These are phyloP conservation scores for Pristis pectinata DNA, from an alignment of 2,797 vertebrate genomes.

Conservation along the genomic window DNA sequence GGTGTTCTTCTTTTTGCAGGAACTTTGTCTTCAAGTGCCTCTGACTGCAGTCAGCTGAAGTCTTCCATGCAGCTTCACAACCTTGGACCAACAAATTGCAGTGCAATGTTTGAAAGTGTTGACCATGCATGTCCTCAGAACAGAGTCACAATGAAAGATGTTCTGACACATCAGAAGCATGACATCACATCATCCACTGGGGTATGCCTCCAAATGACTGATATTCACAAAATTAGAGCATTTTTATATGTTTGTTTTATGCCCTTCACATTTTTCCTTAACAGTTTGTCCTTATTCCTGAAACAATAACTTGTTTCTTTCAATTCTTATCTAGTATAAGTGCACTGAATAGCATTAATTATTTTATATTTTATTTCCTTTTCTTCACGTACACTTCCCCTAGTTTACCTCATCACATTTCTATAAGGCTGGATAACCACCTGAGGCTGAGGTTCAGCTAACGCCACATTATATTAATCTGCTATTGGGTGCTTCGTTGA, in stretches of 20 bases:
- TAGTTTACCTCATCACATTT: no score
- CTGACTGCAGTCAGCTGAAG: conserved; percentile 35
- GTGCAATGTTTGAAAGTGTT: conserved; percentile 54
- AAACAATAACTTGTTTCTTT: background rate
- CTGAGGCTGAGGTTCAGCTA: background rate
- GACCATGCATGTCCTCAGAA: conserved; percentile 43
- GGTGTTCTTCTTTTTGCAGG: conserved; percentile 48
- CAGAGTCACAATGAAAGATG: conserved; percentile 47
- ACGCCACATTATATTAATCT: background rate
- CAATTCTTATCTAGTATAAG: background rate
- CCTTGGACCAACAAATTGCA: conserved; percentile 47
- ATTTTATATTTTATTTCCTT: background rate
- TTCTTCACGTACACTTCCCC: background rate
- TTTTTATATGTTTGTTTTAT: background rate
- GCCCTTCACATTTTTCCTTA: background rate
- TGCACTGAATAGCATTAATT: background rate
- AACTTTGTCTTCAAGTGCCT: background rate
- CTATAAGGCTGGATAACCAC: background rate
- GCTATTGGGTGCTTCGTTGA: background rate
- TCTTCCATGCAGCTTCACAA: conserved; percentile 31
- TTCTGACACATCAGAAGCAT: conserved; percentile 41
- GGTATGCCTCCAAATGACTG: conserved; percentile 37
- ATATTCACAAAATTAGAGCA: background rate
- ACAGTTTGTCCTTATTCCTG: no score
- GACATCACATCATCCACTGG: conserved; percentile 43